phyloP scores from a whole-genome alignment of 1,140 invertebrate genomes.

The Pantala flavescens region DNA sequence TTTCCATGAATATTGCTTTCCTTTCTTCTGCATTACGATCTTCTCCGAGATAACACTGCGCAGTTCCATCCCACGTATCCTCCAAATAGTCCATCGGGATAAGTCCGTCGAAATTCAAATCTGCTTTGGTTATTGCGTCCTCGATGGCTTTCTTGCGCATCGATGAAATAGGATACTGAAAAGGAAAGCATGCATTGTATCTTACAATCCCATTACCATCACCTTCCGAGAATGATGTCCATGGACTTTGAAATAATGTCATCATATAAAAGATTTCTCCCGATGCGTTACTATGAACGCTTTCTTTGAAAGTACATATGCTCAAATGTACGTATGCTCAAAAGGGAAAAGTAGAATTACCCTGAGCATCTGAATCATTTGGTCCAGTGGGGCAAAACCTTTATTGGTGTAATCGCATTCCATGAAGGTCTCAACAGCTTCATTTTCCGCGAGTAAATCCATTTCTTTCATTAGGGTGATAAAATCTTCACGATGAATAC shows the following conservation, averaged over 20 bases:
- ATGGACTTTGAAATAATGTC: too few relatives aligned
- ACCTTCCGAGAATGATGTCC: too few relatives aligned
- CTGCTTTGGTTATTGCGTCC: background rate
- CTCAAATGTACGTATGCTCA: too few relatives aligned
- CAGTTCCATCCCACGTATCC: background rate
- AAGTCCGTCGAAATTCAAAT: background rate
- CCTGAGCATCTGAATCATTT: background rate
- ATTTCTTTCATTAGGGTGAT: background rate
- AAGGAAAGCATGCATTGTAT: background rate
- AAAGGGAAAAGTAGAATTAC: too few relatives aligned
- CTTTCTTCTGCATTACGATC: background rate
- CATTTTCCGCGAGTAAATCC: background rate
- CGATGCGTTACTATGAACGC: too few relatives aligned
- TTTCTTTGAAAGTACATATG: too few relatives aligned
- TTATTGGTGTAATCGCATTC: background rate
- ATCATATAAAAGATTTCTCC: too few relatives aligned
- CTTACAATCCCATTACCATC: too few relatives aligned
- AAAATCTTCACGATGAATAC: background rate
- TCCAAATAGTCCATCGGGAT: background rate
- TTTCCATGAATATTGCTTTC: background rate
- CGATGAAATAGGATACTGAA: background rate
- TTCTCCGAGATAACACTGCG: background rate
- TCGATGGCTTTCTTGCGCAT: background rate
- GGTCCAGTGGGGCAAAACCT: background rate
- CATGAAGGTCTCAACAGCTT: background rate